Conservation (phyloP, 2,888 invertebrate species). For the Kuschelorhynchus macadamiae region DNA sequence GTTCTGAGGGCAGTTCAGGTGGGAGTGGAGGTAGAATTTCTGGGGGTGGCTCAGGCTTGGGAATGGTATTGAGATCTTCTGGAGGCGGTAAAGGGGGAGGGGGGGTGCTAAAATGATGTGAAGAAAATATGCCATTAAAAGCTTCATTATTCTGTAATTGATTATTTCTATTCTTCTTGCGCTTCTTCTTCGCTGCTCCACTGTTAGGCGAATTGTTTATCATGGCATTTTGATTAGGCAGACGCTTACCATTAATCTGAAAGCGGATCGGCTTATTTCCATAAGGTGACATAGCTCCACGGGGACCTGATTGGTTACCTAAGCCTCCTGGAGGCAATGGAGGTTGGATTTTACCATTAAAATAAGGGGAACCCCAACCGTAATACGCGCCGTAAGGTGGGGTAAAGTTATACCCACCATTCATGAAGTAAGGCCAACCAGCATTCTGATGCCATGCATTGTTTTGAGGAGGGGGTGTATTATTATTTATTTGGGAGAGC, state of each 20-base stretch:
- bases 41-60: conserved; percentile 72
- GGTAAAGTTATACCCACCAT: conserved; percentile 45
- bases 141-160: conserved; percentile 46
- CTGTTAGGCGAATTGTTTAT: conserved; percentile 68
- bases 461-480: conserved; percentile 38
- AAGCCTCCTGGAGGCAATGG: conserved; percentile 75
- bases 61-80: conserved; percentile 64
- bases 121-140: not conserved
- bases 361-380: conserved; percentile 54
- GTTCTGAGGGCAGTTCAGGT: conserved; percentile 18
- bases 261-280: conserved; percentile 69
- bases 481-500: not conserved
- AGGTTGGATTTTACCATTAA: conserved; percentile 64
- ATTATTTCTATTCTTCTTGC: conserved; percentile 79
- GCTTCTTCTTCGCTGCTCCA: conserved; percentile 80
- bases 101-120: conserved; percentile 60
- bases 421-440: conserved; percentile 26
- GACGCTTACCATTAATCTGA: conserved; percentile 69
- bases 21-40: conserved; percentile 70
- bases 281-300: conserved; percentile 30
- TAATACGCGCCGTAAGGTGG: conserved; percentile 66
- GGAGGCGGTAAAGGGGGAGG: conserved; percentile 71
- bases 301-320: conserved; percentile 52
- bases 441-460: conserved; percentile 42
- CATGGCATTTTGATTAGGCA: conserved; percentile 61